A percentile compares a stretch with the other conserved stretches of the same genome.
Conservation (phyloP, 2,113 vertebrate species). For the Cochlearius cochlearius region DNA sequence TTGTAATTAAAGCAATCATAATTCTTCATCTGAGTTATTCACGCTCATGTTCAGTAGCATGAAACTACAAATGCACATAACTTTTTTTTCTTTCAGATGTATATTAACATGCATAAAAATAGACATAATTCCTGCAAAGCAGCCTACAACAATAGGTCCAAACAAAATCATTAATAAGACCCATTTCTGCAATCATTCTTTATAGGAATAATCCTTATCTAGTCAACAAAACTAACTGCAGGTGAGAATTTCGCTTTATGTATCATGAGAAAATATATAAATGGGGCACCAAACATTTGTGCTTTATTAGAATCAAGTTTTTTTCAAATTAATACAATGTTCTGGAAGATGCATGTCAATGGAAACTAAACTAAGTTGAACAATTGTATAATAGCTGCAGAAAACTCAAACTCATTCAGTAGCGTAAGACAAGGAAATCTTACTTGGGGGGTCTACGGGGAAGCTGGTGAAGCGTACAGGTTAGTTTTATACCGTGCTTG, state of each 20-base stretch:
- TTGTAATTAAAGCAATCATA: not conserved
- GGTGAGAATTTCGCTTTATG: not conserved
- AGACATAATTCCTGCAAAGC: not conserved
- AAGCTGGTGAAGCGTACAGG: not conserved
- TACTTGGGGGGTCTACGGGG: not conserved
- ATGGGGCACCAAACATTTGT: not conserved
- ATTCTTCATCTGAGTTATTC: not conserved
- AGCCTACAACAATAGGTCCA: not conserved
- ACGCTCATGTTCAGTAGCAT: not conserved
- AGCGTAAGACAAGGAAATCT: not conserved
- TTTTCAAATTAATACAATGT: not conserved
- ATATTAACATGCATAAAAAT: not conserved
- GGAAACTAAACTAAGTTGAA: not conserved
- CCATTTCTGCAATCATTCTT: not conserved
- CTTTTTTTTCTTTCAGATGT: not conserved
- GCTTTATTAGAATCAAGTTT: not conserved
- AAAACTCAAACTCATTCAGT: not conserved
- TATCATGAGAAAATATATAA: not conserved
- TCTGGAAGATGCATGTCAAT: not conserved
- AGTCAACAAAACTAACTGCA: not conserved
- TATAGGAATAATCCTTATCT: not conserved
- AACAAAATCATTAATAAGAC: not conserved
- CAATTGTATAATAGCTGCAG: not conserved
- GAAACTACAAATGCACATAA: not conserved
- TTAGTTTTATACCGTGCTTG: not conserved